A percentile compares a stretch with the other conserved stretches of the same genome.
These are phyloP conservation scores for Centropus unirufus DNA, from an alignment of 2,113 vertebrate species.

Conservation along the genomic window DNA sequence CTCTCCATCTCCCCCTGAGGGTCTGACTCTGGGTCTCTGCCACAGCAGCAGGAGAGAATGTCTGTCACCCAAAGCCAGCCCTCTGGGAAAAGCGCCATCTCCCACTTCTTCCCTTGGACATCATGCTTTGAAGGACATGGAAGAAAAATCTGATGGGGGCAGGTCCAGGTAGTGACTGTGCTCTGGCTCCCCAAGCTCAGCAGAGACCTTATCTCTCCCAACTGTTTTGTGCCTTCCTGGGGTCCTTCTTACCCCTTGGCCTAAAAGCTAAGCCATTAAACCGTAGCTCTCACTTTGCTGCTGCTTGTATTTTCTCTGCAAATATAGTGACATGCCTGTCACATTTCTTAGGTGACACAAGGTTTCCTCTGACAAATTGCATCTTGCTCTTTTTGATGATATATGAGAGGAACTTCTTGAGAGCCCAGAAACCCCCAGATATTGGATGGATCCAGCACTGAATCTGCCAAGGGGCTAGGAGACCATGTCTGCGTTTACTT, in stretches of 20 bases:
- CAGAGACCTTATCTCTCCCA: neutral
- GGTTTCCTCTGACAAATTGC: neutral
- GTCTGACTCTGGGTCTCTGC: neutral
- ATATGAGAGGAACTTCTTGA: neutral
- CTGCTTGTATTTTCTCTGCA: neutral
- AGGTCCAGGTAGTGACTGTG: neutral
- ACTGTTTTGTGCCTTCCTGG: neutral
- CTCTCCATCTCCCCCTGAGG: neutral
- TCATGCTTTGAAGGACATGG: fast-evolving
- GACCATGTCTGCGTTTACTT: neutral
- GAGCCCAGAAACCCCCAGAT: neutral
- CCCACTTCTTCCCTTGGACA: neutral
- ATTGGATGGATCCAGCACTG: neutral
- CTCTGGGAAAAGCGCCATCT: neutral
- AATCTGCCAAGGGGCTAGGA: neutral
- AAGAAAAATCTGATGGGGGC: fast-evolving
- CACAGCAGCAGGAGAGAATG: neutral
- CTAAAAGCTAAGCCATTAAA: neutral
- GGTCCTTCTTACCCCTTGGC: neutral
- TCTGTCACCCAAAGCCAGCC: neutral
- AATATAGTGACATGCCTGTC: neutral
- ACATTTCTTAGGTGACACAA: neutral
- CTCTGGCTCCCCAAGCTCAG: neutral
- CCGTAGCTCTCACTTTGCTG: neutral
- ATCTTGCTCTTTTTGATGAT: neutral